Evolutionary conservation across 2,797 vertebrate genomes (phyloP).

Genomic region (Macropus fuliginosus): DNA sequence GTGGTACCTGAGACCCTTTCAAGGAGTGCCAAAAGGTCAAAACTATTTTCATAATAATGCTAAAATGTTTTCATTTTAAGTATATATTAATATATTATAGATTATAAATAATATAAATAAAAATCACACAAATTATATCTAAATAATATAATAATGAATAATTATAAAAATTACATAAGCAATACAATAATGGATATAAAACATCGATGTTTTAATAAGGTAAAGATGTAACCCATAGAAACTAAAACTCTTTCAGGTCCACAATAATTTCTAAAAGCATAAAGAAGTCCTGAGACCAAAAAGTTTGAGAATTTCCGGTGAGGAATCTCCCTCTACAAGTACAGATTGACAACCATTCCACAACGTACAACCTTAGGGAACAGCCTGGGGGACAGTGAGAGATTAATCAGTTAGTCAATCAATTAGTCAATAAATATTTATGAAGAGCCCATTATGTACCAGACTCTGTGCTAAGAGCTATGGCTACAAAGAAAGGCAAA

Average conservation of each 20-base stretch:
- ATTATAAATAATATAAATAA: background rate
- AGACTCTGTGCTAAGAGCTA: no score
- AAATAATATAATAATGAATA: background rate
- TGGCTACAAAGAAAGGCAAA: no score
- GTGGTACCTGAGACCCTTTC: background rate
- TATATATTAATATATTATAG: background rate
- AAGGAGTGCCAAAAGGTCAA: background rate
- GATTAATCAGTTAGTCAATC: background rate
- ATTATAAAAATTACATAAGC: no score
- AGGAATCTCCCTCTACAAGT: no score
- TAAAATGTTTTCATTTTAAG: background rate
- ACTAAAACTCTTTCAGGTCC: background rate
- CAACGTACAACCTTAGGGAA: background rate
- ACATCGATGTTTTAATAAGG: background rate
- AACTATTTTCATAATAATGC: background rate
- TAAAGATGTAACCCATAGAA: background rate
- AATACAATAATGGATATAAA: background rate
- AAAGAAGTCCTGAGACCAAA: background rate
- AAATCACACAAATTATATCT: background rate
- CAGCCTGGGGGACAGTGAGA: background rate
- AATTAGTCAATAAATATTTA: background rate
- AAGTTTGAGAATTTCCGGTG: background rate
- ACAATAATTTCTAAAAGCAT: background rate
- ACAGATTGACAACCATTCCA: no score
- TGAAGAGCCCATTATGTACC: background rate